These are phyloP conservation scores for Spodoptera littoralis DNA, from an alignment of 2,888 invertebrate species.

Conservation along the genomic window DNA sequence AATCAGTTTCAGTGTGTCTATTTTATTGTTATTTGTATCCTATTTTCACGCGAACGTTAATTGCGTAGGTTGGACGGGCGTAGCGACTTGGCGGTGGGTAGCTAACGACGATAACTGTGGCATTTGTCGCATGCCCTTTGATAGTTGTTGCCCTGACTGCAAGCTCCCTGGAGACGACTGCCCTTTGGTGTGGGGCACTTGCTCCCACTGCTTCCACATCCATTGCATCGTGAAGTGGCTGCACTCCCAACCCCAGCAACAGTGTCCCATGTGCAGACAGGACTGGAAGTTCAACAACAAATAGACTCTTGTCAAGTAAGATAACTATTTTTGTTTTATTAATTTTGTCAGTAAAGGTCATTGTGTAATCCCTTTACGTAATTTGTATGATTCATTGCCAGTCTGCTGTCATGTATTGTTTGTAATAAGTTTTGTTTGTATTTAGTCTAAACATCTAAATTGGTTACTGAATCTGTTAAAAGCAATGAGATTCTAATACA, in stretches of 20 bases:
- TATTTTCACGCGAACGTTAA: slow-evolving; percentile 29
- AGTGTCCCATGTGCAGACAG: slow-evolving; percentile 99
- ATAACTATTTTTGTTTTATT: slow-evolving; percentile 5
- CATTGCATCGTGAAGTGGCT: slow-evolving; percentile 99
- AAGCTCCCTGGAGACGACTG: slow-evolving; percentile 99
- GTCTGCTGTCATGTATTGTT: no score
- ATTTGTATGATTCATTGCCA: no score
- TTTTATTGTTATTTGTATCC: slow-evolving; percentile 11
- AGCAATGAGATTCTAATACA: no score
- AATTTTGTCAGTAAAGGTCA: neutral
- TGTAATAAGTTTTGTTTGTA: no score
- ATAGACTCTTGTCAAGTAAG: slow-evolving; percentile 70
- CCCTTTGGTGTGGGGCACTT: slow-evolving; percentile 99
- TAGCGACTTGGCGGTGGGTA: slow-evolving; percentile 99
- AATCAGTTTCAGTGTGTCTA: slow-evolving; percentile 3
- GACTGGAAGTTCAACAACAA: slow-evolving; percentile 99
- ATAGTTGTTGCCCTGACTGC: slow-evolving; percentile 99
- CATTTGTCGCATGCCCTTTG: slow-evolving; percentile 99
- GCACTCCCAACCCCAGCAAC: slow-evolving; percentile 96
- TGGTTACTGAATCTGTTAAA: no score
- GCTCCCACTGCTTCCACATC: slow-evolving; percentile 99
- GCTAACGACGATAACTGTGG: slow-evolving; percentile 99
- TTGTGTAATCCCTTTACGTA: no score
- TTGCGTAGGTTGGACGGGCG: slow-evolving; percentile 95
- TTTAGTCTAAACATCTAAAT: no score